Evolutionary conservation across 2,888 invertebrate species (phyloP).

Genomic region (Melikaiella ostensackeni): DNA sequence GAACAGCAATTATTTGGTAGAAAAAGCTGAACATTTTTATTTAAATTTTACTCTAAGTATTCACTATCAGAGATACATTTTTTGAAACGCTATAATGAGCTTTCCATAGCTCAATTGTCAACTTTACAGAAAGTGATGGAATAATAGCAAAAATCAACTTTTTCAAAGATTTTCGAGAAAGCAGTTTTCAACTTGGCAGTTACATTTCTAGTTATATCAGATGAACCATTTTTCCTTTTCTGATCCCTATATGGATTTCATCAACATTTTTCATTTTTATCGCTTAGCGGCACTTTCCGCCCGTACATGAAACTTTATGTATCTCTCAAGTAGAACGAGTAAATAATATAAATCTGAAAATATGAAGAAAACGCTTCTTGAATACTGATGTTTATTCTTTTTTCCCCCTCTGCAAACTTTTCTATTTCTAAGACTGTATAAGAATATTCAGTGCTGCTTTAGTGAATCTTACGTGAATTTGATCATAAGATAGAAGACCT

Average conservation of each 20-base stretch:
- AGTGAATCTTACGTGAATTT: background rate
- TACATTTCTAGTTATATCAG: background rate
- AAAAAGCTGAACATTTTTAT: too few species aligned
- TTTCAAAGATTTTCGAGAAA: too few species aligned
- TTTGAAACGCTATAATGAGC: too few species aligned
- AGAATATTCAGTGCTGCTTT: background rate
- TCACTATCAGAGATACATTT: too few species aligned
- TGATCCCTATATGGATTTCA: background rate
- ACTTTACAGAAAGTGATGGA: too few species aligned
- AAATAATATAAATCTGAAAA: slow-evolving; percentile 24
- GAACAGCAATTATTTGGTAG: too few species aligned
- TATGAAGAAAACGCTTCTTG: background rate
- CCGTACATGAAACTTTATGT: background rate
- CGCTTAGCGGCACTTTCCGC: background rate
- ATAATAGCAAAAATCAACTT: too few species aligned
- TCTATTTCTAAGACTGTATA: background rate
- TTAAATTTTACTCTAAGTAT: too few species aligned
- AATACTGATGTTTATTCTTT: slow-evolving; percentile 33
- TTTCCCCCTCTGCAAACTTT: background rate
- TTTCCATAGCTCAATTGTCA: too few species aligned
- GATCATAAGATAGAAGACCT: background rate
- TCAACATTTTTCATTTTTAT: background rate
- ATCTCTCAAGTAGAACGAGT: slow-evolving; percentile 3
- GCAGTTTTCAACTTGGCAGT: too few species aligned
- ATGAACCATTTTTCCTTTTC: background rate